phyloP scores from a whole-genome alignment of 2,888 invertebrate species.

The Cephus nigrinus region DNA sequence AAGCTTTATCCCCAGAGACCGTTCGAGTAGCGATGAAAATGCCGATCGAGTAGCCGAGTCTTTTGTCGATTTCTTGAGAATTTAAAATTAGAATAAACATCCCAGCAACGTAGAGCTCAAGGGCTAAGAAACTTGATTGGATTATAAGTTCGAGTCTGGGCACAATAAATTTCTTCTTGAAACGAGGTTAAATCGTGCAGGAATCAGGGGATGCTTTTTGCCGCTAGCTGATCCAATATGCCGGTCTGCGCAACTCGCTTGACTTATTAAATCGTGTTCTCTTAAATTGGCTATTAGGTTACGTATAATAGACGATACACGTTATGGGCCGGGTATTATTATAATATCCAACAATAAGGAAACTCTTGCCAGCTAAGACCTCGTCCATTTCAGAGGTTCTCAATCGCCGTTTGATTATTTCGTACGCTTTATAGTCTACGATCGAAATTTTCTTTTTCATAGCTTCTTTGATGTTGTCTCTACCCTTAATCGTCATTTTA shows the following conservation, averaged over 20 bases:
- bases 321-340: constrained; percentile 28
- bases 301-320: constrained; percentile 33
- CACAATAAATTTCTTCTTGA: neutral
- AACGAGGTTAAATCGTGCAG: neutral
- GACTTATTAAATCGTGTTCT: constrained; percentile 39
- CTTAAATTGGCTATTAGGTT: constrained; percentile 44
- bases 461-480: neutral
- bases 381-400: constrained; percentile 19
- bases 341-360: constrained; percentile 40
- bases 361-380: constrained; percentile 29
- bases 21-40: neutral
- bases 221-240: constrained; percentile 18
- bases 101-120: neutral
- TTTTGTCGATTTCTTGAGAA: neutral
- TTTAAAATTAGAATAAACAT: neutral
- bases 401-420: constrained; percentile 1
- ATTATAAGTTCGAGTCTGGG: constrained; percentile 1
- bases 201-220: constrained; percentile 25
- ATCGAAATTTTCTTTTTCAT: neutral
- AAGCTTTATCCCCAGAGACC: neutral
- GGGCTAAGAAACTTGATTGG: neutral
- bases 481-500: neutral
- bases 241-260: constrained; percentile 18
- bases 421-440: neutral
- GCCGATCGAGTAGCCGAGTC: neutral